These are phyloP conservation scores for Danaus chrysippus DNA, from an alignment of 2,888 invertebrate species.

Conservation along the genomic window DNA sequence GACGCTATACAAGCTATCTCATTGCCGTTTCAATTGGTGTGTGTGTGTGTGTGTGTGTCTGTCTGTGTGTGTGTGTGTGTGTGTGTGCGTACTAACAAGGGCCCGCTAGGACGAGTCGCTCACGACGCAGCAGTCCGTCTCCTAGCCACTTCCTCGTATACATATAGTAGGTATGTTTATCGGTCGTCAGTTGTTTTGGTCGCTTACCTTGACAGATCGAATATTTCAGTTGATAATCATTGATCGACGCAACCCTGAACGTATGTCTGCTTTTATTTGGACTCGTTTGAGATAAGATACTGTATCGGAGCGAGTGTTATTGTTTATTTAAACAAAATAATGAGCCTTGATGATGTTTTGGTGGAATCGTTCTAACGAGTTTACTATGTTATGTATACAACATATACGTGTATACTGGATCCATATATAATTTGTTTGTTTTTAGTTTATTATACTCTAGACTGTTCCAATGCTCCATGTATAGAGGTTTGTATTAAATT, in stretches of 20 bases:
- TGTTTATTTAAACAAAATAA: constrained; percentile 9
- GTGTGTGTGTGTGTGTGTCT: constrained; percentile 37
- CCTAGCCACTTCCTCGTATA: constrained; percentile 62
- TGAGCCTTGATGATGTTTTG: neutral
- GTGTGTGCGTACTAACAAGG: constrained; percentile 46
- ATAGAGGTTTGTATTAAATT: too few species aligned
- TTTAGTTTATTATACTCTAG: too few species aligned
- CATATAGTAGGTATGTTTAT: constrained; percentile 55
- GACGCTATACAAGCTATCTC: constrained; percentile 74
- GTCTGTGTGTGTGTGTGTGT: constrained; percentile 33
- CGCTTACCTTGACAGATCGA: constrained; percentile 55
- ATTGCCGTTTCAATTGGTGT: constrained; percentile 54
- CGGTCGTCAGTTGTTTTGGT: constrained; percentile 56
- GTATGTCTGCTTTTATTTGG: constrained; percentile 13
- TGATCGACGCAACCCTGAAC: constrained; percentile 27
- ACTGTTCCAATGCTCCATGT: too few species aligned
- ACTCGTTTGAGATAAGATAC: constrained; percentile 13
- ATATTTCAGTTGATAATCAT: constrained; percentile 40
- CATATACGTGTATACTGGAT: too few species aligned
- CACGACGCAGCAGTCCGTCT: constrained; percentile 45
- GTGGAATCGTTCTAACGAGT: too few species aligned
- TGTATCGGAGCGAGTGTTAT: constrained; percentile 11
- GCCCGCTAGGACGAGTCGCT: constrained; percentile 66
- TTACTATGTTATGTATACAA: too few species aligned
- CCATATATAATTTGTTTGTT: too few species aligned